These are phyloP conservation scores for Pagrus major DNA, from an alignment of 2,113 vertebrate species.

Conservation along the genomic window DNA sequence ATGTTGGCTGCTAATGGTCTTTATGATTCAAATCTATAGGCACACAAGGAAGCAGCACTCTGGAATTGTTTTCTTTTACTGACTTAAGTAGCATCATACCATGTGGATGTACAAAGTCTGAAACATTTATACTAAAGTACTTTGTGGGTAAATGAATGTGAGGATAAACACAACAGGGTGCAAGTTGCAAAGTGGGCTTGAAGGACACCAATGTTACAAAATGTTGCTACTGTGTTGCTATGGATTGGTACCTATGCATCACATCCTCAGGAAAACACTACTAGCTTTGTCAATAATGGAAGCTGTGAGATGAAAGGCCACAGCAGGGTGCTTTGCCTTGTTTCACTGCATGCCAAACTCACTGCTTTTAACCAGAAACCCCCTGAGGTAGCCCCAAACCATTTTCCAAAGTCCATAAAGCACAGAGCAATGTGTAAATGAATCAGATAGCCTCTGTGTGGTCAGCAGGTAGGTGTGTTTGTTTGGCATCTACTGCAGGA, in stretches of 20 bases:
- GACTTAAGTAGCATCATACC: background rate
- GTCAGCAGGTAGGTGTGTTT: background rate
- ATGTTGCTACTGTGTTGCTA: background rate
- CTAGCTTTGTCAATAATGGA: conserved; percentile 11
- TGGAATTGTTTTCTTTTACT: background rate
- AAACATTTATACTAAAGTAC: background rate
- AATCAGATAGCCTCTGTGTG: background rate
- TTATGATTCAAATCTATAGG: conserved; percentile 13
- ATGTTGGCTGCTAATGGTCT: background rate
- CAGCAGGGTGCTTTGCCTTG: conserved; percentile 9
- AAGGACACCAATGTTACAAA: background rate
- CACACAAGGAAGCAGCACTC: background rate
- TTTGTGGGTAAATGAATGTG: background rate
- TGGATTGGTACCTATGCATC: background rate
- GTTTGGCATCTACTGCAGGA: background rate
- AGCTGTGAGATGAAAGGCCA: conserved; percentile 16
- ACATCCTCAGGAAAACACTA: conserved; percentile 13
- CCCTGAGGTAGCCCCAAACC: conserved; percentile 2
- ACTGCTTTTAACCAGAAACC: background rate
- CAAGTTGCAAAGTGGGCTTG: background rate
- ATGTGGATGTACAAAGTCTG: background rate
- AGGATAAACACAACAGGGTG: background rate
- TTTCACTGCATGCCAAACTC: background rate
- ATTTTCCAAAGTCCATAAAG: background rate
- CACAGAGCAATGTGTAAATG: background rate